Evolutionary conservation across 2,113 vertebrate species (phyloP), one percentile per base, ranked within the genome.

Genomic region (Corydoras maculifer): DNA sequence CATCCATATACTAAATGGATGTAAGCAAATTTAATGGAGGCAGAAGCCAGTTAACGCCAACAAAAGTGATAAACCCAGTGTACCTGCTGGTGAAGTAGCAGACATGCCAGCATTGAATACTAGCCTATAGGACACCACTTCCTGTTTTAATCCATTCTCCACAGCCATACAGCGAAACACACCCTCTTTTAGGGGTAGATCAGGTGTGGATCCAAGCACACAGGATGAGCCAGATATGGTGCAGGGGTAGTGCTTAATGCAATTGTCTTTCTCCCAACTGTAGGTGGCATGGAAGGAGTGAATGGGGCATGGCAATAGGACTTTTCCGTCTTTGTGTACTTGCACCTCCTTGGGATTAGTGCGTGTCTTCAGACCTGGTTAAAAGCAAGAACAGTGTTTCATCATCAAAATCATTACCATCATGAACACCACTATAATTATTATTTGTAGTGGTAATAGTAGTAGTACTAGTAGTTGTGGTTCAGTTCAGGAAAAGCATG

Each of bases 191-290:
- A 91, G 82, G 0, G 91, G 91, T 10, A 83, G 78, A 53, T 86
- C 81, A 0, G 86, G 66, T 0, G 77, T 78, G 0, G 88, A 88
- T 1, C 87, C 89, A 71, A 92, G 85, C 14, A 91, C 85, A 51
- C 91, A 92, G 64, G 88, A 91, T 75, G 88, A 87, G 31, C 89
- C 88, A 0, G 87, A 85, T 81, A 91, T 86, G 57, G 86, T 71
- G 78, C 91, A 92, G 3, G 90, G 84, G 73, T 91, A 92, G 54
- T 77, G 83, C 80, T 80, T 85, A 57, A 78, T 29, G 62, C 86
- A 88, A 87, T 89, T 85, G 72, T 91, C 91, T 64, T 88, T 90
- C 74, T 90, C 88, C 91, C 91, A 92, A 60, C 84, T 88, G 63
- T 92, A 92, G 65, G 78, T 82, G 66, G 91, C 91, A 8, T 90